Conservation (phyloP, 1,140 invertebrate species). For the Schlechtendalia chinensis region DNA sequence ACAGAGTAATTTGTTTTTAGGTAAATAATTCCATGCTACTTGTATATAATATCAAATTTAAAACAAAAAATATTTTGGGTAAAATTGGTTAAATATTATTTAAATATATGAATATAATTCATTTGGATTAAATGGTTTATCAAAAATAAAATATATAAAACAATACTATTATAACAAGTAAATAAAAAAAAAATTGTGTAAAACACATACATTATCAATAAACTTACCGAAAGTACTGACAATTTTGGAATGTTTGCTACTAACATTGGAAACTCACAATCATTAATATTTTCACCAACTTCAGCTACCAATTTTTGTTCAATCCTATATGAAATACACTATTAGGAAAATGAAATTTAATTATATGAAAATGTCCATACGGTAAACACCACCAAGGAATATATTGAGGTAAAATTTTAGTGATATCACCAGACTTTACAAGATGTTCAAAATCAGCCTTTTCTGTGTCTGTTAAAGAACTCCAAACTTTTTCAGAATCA, state of each 20-base stretch:
- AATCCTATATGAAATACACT: conserved; percentile 29
- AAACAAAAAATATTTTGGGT: too few relatives aligned
- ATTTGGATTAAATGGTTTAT: too few relatives aligned
- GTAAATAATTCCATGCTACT: too few relatives aligned
- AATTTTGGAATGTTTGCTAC: conserved; percentile 35
- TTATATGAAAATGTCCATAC: conserved; percentile 4
- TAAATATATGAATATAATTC: too few relatives aligned
- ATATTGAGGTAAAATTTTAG: conserved; percentile 66
- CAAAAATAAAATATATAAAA: too few relatives aligned
- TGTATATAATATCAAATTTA: too few relatives aligned
- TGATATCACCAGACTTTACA: conserved; percentile 63
- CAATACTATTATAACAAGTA: too few relatives aligned
- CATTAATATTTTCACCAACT: not conserved
- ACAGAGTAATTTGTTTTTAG: too few relatives aligned
- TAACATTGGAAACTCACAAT: conserved; percentile 35
- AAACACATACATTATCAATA: not conserved
- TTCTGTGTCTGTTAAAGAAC: conserved; percentile 65
- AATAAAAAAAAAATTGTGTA: too few relatives aligned
- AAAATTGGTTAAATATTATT: too few relatives aligned
- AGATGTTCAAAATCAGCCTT: conserved; percentile 70
- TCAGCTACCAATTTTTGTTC: conserved; percentile 31
- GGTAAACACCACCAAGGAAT: conserved; percentile 68
- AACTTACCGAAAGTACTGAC: conserved; percentile 48
- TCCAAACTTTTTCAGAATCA: conserved; percentile 71
- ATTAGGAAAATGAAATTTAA: conserved; percentile 19